Evolutionary conservation across 2,113 vertebrate genomes (phyloP).

Genomic region (Pitta sordida): DNA sequence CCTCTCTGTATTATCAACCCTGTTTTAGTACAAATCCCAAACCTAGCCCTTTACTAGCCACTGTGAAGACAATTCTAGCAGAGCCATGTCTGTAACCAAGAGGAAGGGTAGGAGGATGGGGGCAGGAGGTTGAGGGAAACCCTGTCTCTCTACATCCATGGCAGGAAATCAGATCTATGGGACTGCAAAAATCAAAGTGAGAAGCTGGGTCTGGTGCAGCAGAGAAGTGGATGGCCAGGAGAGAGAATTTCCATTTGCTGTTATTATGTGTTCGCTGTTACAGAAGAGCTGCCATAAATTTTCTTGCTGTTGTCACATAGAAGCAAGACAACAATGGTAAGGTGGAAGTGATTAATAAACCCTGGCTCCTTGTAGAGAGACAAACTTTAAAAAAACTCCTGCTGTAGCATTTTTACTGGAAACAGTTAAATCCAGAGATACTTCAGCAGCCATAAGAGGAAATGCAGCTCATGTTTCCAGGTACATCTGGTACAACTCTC

Average conservation of each 20-base stretch:
- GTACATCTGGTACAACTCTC: not conserved
- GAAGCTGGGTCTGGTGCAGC: not conserved
- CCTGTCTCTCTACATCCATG: not conserved
- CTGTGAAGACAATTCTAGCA: not conserved
- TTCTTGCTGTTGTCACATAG: not conserved
- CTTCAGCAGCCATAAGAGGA: not conserved
- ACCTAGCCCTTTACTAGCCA: not conserved
- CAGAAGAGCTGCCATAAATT: not conserved
- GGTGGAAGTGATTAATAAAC: not conserved
- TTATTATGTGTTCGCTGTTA: not conserved
- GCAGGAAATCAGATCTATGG: not conserved
- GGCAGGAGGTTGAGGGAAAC: not conserved
- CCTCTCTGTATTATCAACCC: not conserved
- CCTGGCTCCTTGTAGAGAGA: not conserved
- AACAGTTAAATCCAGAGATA: not conserved
- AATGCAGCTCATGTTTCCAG: not conserved
- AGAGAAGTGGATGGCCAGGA: not conserved
- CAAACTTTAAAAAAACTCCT: not conserved
- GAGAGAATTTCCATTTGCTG: not conserved
- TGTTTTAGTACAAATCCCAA: not conserved
- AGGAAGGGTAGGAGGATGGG: not conserved
- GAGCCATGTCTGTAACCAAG: not conserved
- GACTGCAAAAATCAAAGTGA: not conserved
- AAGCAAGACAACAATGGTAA: not conserved
- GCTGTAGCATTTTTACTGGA: not conserved